A percentile compares a stretch with the other conserved stretches of the same genome.
phyloP scores from a whole-genome alignment of 2,113 vertebrate genomes.

The Ceuthmochares aereus region DNA sequence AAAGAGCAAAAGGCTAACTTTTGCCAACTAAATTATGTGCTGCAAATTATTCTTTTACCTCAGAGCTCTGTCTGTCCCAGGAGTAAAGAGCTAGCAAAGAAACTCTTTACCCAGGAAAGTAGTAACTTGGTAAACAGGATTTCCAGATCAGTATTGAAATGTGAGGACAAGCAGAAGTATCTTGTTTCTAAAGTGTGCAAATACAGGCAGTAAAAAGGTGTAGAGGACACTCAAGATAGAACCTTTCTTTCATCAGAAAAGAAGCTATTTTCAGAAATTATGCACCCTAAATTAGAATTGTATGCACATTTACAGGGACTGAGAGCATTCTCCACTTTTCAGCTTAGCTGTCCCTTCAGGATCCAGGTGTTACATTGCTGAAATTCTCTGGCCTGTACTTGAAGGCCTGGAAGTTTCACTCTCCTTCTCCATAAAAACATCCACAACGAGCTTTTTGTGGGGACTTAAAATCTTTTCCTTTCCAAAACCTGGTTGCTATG shows the following conservation, averaged over 20 bases:
- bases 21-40: constrained; percentile 43
- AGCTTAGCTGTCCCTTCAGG: not conserved
- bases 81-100: constrained; percentile 20
- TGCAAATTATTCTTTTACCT: constrained; percentile 19
- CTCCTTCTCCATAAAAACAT: not conserved
- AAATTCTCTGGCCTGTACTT: constrained; percentile 11
- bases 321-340: not conserved
- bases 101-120: not conserved
- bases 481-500: not conserved
- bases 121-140: constrained; percentile 22
- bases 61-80: not conserved
- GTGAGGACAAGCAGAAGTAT: not conserved
- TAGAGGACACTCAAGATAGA: not conserved
- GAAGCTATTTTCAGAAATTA: not conserved
- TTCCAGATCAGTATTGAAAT: constrained; percentile 25
- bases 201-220: not conserved
- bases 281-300: not conserved
- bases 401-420: not conserved
- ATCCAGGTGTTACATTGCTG: constrained; percentile 14
- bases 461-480: not conserved
- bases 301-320: not conserved
- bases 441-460: constrained; percentile 6
- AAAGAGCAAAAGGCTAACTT: constrained; percentile 27
- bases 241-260: not conserved
- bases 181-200: not conserved